Evolutionary conservation across 2,797 vertebrate genomes (phyloP), one percentile per base, ranked within the genome.

Genomic region (Hyperoplus lanceolatus): DNA sequence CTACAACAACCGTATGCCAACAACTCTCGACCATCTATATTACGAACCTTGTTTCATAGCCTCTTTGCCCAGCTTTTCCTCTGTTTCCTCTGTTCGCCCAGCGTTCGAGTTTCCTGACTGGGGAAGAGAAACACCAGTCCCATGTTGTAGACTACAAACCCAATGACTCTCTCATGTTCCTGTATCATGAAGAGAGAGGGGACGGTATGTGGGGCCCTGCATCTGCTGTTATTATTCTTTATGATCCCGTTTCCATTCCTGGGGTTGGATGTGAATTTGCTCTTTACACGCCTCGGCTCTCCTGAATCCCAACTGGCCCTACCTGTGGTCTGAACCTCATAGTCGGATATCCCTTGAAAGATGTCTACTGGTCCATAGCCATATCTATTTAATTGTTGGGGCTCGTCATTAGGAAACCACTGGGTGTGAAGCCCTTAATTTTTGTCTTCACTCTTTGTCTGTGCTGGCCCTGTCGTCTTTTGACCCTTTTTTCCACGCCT

Each of bases 121-220:
- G 70, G 43, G 88, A 73, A 67, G 16, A 80, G 64, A 92, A 73
- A 29, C 74, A 90, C 64, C 3, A 0, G 4, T 48, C 73, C 36
- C 2, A 67, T 42, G 3, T 89, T 67, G 46, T 87, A 87, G 57
- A 92, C 77, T 12, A 91, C 84, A 65, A 81, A 79, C 74, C 87
- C 73, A 1, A 59, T 8, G 1, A 91, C 8, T 77, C 42, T 84
- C 11, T 87, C 54, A 1, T 67, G 81, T 46, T 49, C 54, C 1
- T 3, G 29, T 29, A 29, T 48, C 18, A 0, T 53, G 45, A 73
- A 29, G 13, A 16, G 0, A 16, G 10, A 74, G 0, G 55, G 4
- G 5, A 1, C 0, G 6, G 21, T 1, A 4, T 3, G 8, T 14
- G 42, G 41, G 63, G 41, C 46, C 0, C 2, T 55, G 54, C 18